phyloP scores from a whole-genome alignment of 2,888 invertebrate genomes.

The Choristoneura rosaceana region DNA sequence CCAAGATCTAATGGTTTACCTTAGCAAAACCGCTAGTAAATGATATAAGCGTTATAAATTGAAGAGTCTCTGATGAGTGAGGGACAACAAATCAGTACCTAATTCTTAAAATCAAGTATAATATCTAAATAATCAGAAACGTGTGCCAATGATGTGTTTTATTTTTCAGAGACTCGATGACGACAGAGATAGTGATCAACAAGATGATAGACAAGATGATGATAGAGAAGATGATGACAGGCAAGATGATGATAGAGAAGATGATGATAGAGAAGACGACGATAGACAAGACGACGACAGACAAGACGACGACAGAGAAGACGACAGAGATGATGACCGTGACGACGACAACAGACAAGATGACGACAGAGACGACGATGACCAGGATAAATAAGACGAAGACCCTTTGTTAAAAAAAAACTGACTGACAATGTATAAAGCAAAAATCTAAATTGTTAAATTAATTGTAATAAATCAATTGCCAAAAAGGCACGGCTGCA shows the following conservation, averaged over 20 bases:
- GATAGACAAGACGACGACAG: background rate
- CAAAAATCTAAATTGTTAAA: background rate
- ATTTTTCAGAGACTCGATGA: slow-evolving; percentile 28
- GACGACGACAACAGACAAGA: background rate
- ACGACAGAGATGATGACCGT: background rate
- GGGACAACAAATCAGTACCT: too few relatives aligned
- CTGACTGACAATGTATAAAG: background rate
- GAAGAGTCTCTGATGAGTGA: too few relatives aligned
- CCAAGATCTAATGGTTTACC: too few relatives aligned
- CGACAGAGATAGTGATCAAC: slow-evolving; percentile 5
- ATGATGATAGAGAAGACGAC: background rate
- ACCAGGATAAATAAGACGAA: background rate
- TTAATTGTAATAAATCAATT: slow-evolving; percentile 17
- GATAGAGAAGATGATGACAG: background rate
- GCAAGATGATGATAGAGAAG: background rate
- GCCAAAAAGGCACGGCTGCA: slow-evolving; percentile 34
- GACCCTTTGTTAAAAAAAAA: background rate
- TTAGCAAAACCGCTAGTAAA: too few relatives aligned
- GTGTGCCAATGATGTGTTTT: background rate
- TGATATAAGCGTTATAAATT: too few relatives aligned
- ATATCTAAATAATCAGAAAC: too few relatives aligned
- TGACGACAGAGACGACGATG: background rate
- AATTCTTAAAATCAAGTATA: too few relatives aligned
- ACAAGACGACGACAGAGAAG: background rate
- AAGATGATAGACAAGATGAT: slow-evolving; percentile 18